Percentiles rank a stretch among this genome's conserved stretches.
Conservation (phyloP, 2,797 vertebrate species). For the Manis javanica region DNA sequence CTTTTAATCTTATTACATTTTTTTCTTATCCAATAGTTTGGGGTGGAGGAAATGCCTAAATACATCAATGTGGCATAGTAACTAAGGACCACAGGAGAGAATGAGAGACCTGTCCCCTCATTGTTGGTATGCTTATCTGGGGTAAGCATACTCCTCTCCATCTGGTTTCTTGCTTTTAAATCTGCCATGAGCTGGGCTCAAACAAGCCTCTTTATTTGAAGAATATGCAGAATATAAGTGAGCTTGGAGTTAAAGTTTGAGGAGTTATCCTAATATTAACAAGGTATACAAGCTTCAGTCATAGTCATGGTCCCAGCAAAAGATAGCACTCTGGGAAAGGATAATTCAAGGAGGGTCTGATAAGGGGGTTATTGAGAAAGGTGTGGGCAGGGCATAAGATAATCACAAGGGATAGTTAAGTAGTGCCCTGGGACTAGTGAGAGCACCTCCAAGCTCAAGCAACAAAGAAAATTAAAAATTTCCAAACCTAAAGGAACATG, state of each 20-base stretch:
- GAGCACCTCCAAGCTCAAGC: background rate
- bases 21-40: background rate
- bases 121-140: background rate
- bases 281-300: background rate
- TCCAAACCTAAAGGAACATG: background rate
- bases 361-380: background rate
- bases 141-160: background rate
- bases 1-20: background rate
- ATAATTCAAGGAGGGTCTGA: background rate
- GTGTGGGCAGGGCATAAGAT: background rate
- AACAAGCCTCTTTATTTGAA: background rate
- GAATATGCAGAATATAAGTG: background rate
- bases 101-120: background rate
- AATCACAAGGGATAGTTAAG: background rate
- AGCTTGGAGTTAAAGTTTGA: background rate
- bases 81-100: background rate
- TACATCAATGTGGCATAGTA: background rate
- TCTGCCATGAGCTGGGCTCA: background rate
- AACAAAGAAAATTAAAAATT: background rate
- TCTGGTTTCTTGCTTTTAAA: slow-evolving; percentile 15
- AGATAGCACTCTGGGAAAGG: background rate
- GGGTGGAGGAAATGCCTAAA: background rate
- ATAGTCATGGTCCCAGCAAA: background rate
- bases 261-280: background rate
- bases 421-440: background rate